These are phyloP conservation scores for Cryptoblepharus egeriae DNA, from an alignment of 2,797 vertebrate genomes.

Conservation along the genomic window DNA sequence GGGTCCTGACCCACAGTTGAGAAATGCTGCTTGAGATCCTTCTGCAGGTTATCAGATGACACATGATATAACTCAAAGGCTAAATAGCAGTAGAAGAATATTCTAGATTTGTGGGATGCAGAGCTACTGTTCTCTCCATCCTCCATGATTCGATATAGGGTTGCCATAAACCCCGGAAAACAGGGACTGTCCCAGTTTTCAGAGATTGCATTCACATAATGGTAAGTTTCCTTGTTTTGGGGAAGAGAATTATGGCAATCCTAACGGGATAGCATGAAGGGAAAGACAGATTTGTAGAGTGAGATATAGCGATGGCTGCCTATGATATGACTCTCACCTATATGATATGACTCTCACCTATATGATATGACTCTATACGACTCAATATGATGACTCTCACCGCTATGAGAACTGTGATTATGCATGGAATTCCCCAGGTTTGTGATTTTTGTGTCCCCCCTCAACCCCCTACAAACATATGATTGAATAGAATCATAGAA, in stretches of 20 bases:
- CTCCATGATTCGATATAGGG: too few relatives aligned
- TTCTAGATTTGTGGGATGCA: background rate
- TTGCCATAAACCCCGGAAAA: too few relatives aligned
- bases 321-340: background rate
- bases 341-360: background rate
- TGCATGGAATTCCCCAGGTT: background rate
- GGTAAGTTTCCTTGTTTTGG: too few relatives aligned
- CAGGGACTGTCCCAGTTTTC: too few relatives aligned
- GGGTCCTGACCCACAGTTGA: too few relatives aligned
- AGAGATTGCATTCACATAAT: too few relatives aligned
- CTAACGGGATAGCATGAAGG: background rate
- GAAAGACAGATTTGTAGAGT: background rate
- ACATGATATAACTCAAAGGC: background rate
- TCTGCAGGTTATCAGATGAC: background rate
- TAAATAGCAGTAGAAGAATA: background rate
- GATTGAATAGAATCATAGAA: too few relatives aligned
- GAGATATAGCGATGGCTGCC: background rate
- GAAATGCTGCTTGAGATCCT: background rate
- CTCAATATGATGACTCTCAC: too few relatives aligned
- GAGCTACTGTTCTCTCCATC: background rate
- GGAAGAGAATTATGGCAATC: too few relatives aligned
- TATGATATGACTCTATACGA: background rate
- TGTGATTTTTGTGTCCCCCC: background rate
- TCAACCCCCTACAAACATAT: background rate
- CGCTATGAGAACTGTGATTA: background rate